Evolutionary conservation across 1,140 invertebrate species (phyloP).

Genomic region (Drosophila orosa): DNA sequence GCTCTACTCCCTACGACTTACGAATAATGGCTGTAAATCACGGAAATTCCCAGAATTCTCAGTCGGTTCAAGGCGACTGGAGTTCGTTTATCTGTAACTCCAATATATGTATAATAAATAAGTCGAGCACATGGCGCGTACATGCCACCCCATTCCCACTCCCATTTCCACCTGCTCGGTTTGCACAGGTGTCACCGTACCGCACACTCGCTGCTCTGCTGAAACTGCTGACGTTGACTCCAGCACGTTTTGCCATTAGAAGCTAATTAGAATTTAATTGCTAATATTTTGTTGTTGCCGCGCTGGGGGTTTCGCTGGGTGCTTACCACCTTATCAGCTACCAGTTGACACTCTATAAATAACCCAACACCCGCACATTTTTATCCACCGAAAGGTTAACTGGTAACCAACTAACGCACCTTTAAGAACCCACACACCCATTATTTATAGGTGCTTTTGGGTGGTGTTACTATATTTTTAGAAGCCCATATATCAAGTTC

Average conservation of each 20-base stretch:
- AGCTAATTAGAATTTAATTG: slow-evolving; percentile 67
- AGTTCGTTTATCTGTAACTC: slow-evolving; percentile 29
- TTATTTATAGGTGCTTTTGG: slow-evolving; percentile 11
- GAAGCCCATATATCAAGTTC: slow-evolving; percentile 11
- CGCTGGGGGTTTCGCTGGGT: slow-evolving; percentile 2
- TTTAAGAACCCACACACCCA: slow-evolving; percentile 8
- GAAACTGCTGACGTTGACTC: slow-evolving; percentile 43
- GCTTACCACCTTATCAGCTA: slow-evolving; percentile 23
- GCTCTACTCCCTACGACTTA: slow-evolving; percentile 7
- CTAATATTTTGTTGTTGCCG: slow-evolving; percentile 27
- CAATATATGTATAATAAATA: slow-evolving; percentile 6
- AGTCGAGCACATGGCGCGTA: slow-evolving; percentile 14
- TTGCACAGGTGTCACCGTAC: slow-evolving; percentile 53
- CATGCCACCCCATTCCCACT: not conserved
- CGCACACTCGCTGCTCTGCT: not conserved
- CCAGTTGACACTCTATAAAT: slow-evolving; percentile 41
- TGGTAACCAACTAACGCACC: slow-evolving; percentile 11
- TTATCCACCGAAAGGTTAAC: slow-evolving; percentile 13
- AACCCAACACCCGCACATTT: slow-evolving; percentile 9
- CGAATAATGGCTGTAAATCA: slow-evolving; percentile 26
- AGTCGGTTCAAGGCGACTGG: slow-evolving; percentile 31
- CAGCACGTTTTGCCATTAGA: slow-evolving; percentile 58
- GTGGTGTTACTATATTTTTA: slow-evolving; percentile 20
- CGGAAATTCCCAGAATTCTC: slow-evolving; percentile 41
- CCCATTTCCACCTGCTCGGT: slow-evolving; percentile 13